Evolutionary conservation across 2,797 vertebrate species (phyloP), one percentile per base, ranked within the genome.

Genomic region (Myotis myotis): DNA sequence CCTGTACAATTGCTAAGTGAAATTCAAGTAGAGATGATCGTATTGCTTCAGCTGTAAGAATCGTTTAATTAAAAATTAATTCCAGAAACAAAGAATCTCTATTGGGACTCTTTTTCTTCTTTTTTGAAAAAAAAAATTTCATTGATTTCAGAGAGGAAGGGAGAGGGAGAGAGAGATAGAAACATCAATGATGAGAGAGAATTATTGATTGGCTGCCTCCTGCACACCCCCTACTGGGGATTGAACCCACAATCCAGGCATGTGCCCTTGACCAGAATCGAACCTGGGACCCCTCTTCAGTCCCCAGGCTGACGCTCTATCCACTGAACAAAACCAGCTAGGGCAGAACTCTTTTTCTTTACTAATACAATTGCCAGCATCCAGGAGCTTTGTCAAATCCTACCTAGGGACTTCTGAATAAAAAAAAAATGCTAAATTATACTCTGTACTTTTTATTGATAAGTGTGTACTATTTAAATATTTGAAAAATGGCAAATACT

Each of bases 401-500:
- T 71, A 79, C n/a, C 81, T 71, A 79, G 13, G 80, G 36, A 72
- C 10, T 74, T 89, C 28, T 87, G 49, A 78, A 84, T 51, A 83
- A 94, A 88, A 53, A 88, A 66, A 3, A 91, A 93, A 78, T 51
- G 16, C 36, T 57, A 78, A 95, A 83, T 81, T 85, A 74, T 81
- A 89, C 23, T 36, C 28, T 62, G 8, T 41, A 11, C 36, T 53
- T 94, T 81, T 91, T 89, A 72, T 70, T 87, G 82, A 57, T 66
- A 90, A 68, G 47, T 9, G 4, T 53, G 4, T 70, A 44, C 16
- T 57, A 76, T n/a, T 94, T 68, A 44, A 53, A 60, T 81, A 44
- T 87, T 64, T 85, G 55, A 88, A 94, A 90, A 87, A 57, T 57
- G 64, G 23, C 51, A 78, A 89, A 51, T 36, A 70, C 22, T 23